Evolutionary conservation across 2,113 vertebrate species (phyloP).

Genomic region (Anseranas semipalmata): DNA sequence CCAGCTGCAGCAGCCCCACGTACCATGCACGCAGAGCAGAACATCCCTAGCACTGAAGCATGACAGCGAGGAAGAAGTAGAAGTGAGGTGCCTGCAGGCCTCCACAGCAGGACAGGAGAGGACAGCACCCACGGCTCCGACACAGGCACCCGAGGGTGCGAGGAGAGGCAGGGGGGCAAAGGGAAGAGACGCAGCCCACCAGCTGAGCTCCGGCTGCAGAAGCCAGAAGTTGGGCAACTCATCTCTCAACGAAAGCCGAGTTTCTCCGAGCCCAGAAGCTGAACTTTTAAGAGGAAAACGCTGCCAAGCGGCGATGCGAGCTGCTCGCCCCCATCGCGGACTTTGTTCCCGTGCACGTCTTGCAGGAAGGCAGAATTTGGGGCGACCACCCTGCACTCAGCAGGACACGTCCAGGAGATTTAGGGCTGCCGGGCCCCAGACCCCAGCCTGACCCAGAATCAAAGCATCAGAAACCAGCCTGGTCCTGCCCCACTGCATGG

Average conservation of each 20-base stretch:
- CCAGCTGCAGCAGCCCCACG: background rate
- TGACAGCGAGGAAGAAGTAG: background rate
- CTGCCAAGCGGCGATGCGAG: background rate
- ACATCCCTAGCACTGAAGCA: background rate
- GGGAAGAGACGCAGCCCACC: background rate
- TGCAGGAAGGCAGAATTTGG: too few species aligned
- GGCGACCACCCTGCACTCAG: background rate
- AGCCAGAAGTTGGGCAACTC: background rate
- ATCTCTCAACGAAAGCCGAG: background rate
- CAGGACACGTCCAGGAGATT: background rate
- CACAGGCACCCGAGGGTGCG: fast-evolving
- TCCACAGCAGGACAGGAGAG: background rate
- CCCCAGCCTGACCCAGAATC: background rate
- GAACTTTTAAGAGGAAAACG: background rate
- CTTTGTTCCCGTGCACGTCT: background rate
- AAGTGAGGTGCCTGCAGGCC: background rate
- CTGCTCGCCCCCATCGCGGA: background rate
- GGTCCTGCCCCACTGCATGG: background rate
- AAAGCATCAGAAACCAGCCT: background rate
- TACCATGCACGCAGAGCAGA: background rate
- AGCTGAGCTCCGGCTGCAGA: background rate
- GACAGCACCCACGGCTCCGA: background rate
- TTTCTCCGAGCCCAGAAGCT: background rate
- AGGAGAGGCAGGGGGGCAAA: background rate
- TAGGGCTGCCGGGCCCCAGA: background rate